Base-by-base conservation (phyloP, 2,113 vertebrate species). In the Benitochromis conjunctus region DNA sequence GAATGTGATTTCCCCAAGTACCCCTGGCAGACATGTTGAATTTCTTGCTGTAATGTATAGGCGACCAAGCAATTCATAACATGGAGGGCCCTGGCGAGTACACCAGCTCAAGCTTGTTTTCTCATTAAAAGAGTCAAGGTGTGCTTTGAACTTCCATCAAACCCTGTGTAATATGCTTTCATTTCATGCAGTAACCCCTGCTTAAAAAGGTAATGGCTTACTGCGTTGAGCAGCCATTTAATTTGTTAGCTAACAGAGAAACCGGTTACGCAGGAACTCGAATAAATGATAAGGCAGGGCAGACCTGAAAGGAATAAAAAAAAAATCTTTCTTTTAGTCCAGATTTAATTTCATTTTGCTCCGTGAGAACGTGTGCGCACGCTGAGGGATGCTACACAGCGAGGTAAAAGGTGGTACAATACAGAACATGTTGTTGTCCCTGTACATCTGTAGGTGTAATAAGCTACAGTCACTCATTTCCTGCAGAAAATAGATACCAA, bases 1-100 rank as follows among this genome's bases (percentile, higher is more conserved):
- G 92, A 95, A 92, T 94, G 94, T 95, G 95, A 95, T 95, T 95
- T 95, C 95, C 95, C 95, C 94, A 95, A 95, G 95, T 94, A 95
- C 93, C 92, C 88, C 91, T 95, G 91, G 94, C 94, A 95, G 94
- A 95, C 93, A 95, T 95, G 94, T 95, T 95, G 93, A 94, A 94
- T 95, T 94, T 93, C 90, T 91, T 24, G 78, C 92, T 62, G 91
- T 93, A 94, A 94, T 92, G 94, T 94, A 95, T 93, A 93, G 93
- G 87, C 90, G 83, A 79, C 92, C 83, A 29, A 92, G 92, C 93
- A 93, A 94, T 94, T 94, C 95, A 94, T 95, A 94, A 93, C 92
- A 88, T 51, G 69, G 85, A 85, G 87, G 89, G 88, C 88, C 89
- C 91, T 46, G 84, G 88, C 77, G 84, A 89, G 79, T 92, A 92